Conservation (phyloP, 2,888 invertebrate genomes). For the Antheraea yamamai region DNA sequence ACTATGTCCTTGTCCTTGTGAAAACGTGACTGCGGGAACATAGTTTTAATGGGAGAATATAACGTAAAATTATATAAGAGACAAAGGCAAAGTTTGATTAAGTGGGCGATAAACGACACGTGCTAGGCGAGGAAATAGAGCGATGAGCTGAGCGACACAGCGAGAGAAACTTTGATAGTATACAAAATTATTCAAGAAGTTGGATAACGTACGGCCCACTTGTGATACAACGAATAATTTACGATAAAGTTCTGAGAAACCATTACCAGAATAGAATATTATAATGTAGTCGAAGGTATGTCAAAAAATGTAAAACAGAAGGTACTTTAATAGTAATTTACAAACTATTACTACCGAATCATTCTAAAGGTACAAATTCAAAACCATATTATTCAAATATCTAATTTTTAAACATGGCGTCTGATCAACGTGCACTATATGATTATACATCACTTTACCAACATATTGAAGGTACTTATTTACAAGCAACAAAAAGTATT, state of each 20-base stretch:
- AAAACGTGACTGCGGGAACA: slow-evolving; percentile 2
- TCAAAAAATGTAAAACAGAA: not conserved
- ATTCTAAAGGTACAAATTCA: not conserved
- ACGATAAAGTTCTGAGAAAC: slow-evolving; percentile 6
- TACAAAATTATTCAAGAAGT: slow-evolving; percentile 29
- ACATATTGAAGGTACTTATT: too few species aligned
- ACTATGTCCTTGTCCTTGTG: not conserved
- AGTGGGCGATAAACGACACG: slow-evolving; percentile 38
- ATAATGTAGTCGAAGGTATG: not conserved
- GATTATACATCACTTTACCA: too few species aligned
- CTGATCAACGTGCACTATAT: too few species aligned
- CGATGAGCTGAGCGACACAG: slow-evolving; percentile 40
- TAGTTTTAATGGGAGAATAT: slow-evolving; percentile 14
- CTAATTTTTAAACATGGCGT: too few species aligned
- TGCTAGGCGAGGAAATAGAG: slow-evolving; percentile 34
- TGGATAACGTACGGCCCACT: slow-evolving; percentile 8
- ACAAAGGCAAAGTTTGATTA: slow-evolving; percentile 50
- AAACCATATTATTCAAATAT: too few species aligned
- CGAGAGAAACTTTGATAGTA: slow-evolving; percentile 35
- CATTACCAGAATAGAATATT: not conserved
- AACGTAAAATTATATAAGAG: slow-evolving; percentile 33
- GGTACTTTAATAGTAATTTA: not conserved
- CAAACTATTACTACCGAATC: not conserved
- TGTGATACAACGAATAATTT: slow-evolving; percentile 9
- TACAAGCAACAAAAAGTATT: not conserved